Conservation (phyloP, 2,113 vertebrate genomes). For the Butastur rufipennis region DNA sequence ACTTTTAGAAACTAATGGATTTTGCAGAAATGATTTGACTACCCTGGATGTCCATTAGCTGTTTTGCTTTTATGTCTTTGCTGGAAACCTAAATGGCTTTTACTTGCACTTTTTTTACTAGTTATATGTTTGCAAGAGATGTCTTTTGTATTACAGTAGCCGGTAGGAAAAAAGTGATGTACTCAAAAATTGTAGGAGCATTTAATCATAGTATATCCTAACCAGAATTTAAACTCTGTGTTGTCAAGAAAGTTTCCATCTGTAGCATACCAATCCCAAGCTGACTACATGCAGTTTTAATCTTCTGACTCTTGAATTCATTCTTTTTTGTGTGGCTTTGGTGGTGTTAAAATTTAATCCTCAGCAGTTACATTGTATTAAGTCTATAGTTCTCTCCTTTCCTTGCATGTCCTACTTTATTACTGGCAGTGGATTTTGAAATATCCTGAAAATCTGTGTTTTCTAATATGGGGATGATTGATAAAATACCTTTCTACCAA, state of each 20-base stretch:
- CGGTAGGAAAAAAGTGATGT: neutral
- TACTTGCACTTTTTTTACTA: constrained; percentile 34
- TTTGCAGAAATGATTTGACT: constrained; percentile 81
- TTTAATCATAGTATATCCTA: neutral
- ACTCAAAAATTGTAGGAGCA: neutral
- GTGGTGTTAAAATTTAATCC: constrained; percentile 29
- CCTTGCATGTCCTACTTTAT: neutral
- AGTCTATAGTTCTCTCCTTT: neutral
- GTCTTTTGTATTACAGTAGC: constrained; percentile 30
- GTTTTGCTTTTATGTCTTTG: constrained; percentile 57
- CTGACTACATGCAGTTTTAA: neutral
- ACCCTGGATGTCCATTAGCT: constrained; percentile 64
- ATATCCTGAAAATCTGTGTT: neutral
- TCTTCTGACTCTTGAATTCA: neutral
- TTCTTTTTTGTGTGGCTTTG: constrained; percentile 23
- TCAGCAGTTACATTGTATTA: neutral
- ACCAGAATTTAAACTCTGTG: neutral
- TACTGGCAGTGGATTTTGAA: neutral
- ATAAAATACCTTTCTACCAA: neutral
- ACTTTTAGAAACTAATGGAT: constrained; percentile 80
- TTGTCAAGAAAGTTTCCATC: constrained; percentile 30
- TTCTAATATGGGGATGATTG: neutral
- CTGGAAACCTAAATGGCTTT: constrained; percentile 66
- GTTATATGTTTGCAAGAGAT: constrained; percentile 46
- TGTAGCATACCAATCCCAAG: neutral